These are phyloP conservation scores for Phytoseiulus persimilis DNA, from an alignment of 2,888 invertebrate species.

Conservation along the genomic window DNA sequence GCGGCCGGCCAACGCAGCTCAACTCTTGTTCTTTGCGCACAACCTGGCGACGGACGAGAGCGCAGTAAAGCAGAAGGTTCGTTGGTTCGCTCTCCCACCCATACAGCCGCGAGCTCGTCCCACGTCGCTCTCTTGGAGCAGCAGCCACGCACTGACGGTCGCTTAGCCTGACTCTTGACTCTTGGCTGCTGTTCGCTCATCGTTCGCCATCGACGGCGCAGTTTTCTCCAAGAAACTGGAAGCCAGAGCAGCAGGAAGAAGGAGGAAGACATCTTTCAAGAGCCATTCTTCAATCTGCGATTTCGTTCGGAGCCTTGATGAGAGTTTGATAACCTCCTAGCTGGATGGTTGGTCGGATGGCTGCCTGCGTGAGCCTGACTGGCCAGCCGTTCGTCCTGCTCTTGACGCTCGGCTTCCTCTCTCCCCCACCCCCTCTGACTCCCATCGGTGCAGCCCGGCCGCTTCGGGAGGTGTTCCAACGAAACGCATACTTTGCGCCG, in stretches of 20 bases:
- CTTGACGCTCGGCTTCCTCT: neutral
- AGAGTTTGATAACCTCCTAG: slow-evolving; percentile 35
- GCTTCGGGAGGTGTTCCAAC: neutral
- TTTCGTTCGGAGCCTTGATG: slow-evolving; percentile 28
- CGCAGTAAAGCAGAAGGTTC: neutral
- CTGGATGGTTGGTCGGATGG: neutral
- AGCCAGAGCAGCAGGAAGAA: slow-evolving; percentile 9
- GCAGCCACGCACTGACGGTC: neutral
- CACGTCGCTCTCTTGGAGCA: neutral
- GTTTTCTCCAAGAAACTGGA: neutral
- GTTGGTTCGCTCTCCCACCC: neutral
- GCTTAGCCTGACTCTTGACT: neutral
- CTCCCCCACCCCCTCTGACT: neutral
- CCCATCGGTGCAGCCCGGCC: too few relatives aligned
- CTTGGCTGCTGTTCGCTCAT: neutral
- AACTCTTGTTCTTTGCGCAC: neutral
- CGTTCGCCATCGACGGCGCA: neutral
- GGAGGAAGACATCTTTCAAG: slow-evolving; percentile 30
- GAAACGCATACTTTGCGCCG: neutral
- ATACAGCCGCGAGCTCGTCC: too few relatives aligned
- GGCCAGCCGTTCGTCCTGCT: neutral
- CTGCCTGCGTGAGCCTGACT: slow-evolving; percentile 1
- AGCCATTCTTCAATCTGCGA: slow-evolving; percentile 34
- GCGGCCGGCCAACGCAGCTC: neutral
- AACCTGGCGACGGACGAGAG: neutral